phyloP scores from a whole-genome alignment of 1,140 invertebrate genomes.

The Pseudomyrmex sp. region DNA sequence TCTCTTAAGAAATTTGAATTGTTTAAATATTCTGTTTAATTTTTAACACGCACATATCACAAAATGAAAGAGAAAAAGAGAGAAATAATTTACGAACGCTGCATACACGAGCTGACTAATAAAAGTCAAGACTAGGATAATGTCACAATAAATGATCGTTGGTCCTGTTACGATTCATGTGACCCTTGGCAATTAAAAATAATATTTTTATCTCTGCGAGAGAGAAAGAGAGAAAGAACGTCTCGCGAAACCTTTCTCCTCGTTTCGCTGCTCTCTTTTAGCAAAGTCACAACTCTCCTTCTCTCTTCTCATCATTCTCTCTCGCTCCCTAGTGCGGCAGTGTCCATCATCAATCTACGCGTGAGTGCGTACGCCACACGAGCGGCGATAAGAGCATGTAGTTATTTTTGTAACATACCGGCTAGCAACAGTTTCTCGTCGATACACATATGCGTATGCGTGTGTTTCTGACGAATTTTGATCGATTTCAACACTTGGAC shows the following conservation, averaged over 20 bases:
- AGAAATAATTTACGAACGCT: background rate
- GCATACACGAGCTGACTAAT: background rate
- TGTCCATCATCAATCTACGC: constrained; percentile 29
- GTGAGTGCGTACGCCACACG: constrained; percentile 62
- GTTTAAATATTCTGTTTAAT: too few species aligned
- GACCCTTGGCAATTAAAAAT: constrained; percentile 68
- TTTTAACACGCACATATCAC: background rate
- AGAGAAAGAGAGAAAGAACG: constrained; percentile 21
- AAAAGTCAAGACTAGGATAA: constrained; percentile 47
- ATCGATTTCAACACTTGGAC: constrained; percentile 24
- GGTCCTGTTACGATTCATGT: constrained; percentile 44
- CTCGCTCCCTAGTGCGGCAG: constrained; percentile 9
- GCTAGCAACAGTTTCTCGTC: constrained; percentile 76
- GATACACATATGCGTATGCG: background rate
- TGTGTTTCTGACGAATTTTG: constrained; percentile 41
- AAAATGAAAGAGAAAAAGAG: background rate
- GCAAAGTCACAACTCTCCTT: background rate
- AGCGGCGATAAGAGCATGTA: constrained; percentile 68
- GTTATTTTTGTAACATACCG: constrained; percentile 77
- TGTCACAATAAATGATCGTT: constrained; percentile 21
- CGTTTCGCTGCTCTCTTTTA: constrained; percentile 48
- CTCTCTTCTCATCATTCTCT: constrained; percentile 5
- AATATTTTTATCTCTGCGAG: constrained; percentile 69
- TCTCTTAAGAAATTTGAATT: too few species aligned
- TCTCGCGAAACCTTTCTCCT: constrained; percentile 37